A percentile compares a stretch with the other conserved stretches of the same genome.
phyloP scores from a whole-genome alignment of 2,888 invertebrate genomes.

The Drosophila robusta region DNA sequence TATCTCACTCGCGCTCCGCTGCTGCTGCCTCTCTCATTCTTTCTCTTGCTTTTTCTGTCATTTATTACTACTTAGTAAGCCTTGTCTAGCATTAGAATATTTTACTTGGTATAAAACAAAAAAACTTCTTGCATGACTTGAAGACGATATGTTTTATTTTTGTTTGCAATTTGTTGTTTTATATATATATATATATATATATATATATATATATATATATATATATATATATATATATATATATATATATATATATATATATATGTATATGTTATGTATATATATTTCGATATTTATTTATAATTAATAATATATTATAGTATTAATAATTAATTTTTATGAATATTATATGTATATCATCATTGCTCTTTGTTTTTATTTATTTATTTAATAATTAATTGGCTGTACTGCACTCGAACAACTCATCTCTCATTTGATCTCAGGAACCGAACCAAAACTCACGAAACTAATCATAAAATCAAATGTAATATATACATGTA shows the following conservation, averaged over 20 bases:
- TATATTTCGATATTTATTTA: slow-evolving; percentile 38
- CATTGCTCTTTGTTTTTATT: slow-evolving; percentile 33
- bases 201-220: slow-evolving; percentile 30
- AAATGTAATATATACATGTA: slow-evolving; percentile 21
- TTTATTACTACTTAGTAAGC: slow-evolving; percentile 61
- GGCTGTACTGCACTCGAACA: slow-evolving; percentile 52
- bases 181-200: slow-evolving; percentile 10
- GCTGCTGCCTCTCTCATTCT: neutral
- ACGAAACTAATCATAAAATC: slow-evolving; percentile 38
- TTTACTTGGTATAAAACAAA: slow-evolving; percentile 68
- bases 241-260: slow-evolving; percentile 13
- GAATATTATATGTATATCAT: slow-evolving; percentile 41
- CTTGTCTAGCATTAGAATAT: slow-evolving; percentile 60
- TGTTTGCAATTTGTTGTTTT: slow-evolving; percentile 44
- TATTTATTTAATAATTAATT: slow-evolving; percentile 58
- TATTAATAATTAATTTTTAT: slow-evolving; percentile 45
- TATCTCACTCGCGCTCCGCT: slow-evolving; percentile 11
- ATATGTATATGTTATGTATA: slow-evolving; percentile 26
- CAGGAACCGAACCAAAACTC: slow-evolving; percentile 60
- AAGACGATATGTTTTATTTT: slow-evolving; percentile 77
- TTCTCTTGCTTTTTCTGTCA: slow-evolving; percentile 15
- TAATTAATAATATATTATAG: slow-evolving; percentile 38
- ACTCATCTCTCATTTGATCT: slow-evolving; percentile 37
- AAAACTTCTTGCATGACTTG: slow-evolving; percentile 71
- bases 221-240: slow-evolving; percentile 36